These are phyloP conservation scores for Bubalus kerabau DNA, from an alignment of 2,113 vertebrate genomes.

Conservation along the genomic window DNA sequence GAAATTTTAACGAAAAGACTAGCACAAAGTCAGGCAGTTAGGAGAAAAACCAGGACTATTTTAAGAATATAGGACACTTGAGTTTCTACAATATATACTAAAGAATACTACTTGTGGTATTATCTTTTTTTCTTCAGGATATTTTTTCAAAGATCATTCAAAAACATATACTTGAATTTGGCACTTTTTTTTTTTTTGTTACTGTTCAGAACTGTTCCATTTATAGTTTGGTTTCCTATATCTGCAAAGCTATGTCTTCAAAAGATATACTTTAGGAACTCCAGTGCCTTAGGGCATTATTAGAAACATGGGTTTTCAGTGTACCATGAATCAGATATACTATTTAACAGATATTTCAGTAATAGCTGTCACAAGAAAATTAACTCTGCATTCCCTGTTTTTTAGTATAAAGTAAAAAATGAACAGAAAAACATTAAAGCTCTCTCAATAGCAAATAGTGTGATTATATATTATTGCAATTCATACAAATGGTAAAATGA, in stretches of 20 bases:
- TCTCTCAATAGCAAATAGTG: background rate
- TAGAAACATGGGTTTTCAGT: background rate
- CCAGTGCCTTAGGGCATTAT: background rate
- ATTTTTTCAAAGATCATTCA: background rate
- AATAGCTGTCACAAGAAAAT: background rate
- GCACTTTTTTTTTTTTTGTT: background rate
- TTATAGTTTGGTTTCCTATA: background rate
- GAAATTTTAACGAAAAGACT: background rate
- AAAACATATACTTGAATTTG: background rate
- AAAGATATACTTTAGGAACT: background rate
- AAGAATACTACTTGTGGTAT: background rate
- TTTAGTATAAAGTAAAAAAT: background rate
- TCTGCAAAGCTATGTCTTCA: background rate
- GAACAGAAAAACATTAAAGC: background rate
- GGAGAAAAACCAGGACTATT: background rate
- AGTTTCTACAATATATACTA: background rate
- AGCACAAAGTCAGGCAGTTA: background rate
- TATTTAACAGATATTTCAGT: background rate
- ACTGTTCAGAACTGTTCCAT: background rate
- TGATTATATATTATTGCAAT: background rate
- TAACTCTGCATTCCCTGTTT: background rate
- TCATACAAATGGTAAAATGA: background rate
- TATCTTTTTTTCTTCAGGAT: background rate
- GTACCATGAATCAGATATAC: background rate
- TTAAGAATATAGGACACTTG: background rate